Percentiles rank a stretch among this genome's conserved stretches.
Evolutionary conservation across 2,888 invertebrate species (phyloP).

Genomic region (Watsonalla cultraria): DNA sequence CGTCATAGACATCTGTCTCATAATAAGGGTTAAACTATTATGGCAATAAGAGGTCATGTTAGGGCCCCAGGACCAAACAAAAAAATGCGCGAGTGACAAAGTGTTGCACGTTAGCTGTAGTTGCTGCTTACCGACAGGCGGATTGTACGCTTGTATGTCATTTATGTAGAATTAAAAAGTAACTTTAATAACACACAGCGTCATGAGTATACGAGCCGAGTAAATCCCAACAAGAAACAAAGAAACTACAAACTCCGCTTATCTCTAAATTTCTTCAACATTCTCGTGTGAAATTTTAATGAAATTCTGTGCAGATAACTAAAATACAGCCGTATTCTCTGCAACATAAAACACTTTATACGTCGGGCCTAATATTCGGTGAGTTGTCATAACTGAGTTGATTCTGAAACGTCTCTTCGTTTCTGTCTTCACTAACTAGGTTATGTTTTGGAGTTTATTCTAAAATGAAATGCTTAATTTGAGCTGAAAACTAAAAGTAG

Average conservation of each 20-base stretch:
- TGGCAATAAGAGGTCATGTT: no score
- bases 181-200: no score
- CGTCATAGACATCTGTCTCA: no score
- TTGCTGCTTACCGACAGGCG: no score
- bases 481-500: no score
- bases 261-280: not conserved
- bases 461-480: not conserved
- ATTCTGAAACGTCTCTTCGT: not conserved
- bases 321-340: slow-evolving; percentile 20
- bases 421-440: not conserved
- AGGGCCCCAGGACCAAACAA: no score
- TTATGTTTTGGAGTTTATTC: not conserved
- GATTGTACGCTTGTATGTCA: no score
- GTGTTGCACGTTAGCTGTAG: no score
- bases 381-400: not conserved
- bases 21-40: no score
- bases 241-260: not conserved
- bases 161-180: no score
- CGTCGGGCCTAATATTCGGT: not conserved
- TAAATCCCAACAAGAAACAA: not conserved
- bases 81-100: no score
- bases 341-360: slow-evolving; percentile 9
- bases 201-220: not conserved
- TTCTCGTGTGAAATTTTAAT: slow-evolving; percentile 15
- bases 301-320: slow-evolving; percentile 28